These are phyloP conservation scores for Lordiphosa collinella DNA, from an alignment of 1,140 invertebrate species.

Conservation along the genomic window DNA sequence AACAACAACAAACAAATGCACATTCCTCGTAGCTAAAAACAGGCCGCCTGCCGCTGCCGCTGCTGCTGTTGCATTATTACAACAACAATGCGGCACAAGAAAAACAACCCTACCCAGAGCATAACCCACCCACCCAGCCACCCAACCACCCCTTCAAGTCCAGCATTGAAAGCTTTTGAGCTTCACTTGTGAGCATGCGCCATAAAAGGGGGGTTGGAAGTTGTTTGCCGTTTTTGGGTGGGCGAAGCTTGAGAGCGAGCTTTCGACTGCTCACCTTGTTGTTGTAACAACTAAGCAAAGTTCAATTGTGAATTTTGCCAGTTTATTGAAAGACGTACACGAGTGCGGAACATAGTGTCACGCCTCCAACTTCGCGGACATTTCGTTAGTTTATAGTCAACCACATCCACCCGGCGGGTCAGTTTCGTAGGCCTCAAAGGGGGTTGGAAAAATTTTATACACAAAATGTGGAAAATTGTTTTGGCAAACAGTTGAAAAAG, in stretches of 20 bases:
- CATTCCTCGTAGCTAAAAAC: conserved; percentile 58
- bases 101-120: conserved; percentile 36
- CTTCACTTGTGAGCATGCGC: conserved; percentile 38
- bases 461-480: conserved; percentile 29
- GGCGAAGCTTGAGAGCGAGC: conserved; percentile 27
- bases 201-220: conserved; percentile 33
- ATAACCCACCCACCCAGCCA: conserved; percentile 11
- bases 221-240: conserved; percentile 73
- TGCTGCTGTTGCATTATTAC: conserved; percentile 19
- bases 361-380: background rate
- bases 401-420: too few species aligned
- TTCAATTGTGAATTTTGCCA: conserved; percentile 66
- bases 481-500: too few species aligned
- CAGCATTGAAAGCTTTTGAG: conserved; percentile 33
- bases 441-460: conserved; percentile 21
- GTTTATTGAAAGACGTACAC: conserved; percentile 57
- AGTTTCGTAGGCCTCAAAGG: background rate
- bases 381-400: too few species aligned
- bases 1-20: conserved; percentile 50
- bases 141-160: conserved; percentile 29
- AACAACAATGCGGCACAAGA: conserved; percentile 39
- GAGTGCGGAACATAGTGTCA: conserved; percentile 43
- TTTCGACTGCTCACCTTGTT: conserved; percentile 11
- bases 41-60: conserved; percentile 51
- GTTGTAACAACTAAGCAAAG: conserved; percentile 46